phyloP scores from a whole-genome alignment of 1,140 invertebrate species.

The Aphelenchoides fujianensis region DNA sequence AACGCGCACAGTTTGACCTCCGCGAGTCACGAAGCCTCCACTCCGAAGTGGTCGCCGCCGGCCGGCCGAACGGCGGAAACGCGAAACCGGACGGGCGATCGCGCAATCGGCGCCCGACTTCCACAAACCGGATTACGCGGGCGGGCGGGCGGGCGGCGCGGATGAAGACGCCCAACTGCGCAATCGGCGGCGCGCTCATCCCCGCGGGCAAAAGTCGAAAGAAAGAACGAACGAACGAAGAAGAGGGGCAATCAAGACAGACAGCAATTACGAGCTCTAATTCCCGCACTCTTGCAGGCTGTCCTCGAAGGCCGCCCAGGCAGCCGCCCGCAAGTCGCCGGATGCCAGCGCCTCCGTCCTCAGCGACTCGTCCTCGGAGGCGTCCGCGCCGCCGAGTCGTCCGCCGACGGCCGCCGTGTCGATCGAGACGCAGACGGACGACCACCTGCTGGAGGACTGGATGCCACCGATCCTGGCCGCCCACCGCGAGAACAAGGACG shows the following conservation, averaged over 20 bases:
- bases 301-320: constrained; percentile 35
- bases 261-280: not conserved
- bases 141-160: not conserved
- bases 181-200: not conserved
- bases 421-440: constrained; percentile 30
- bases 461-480: not conserved
- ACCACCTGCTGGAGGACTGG: not conserved
- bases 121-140: not conserved
- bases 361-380: not conserved
- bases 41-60: too few relatives aligned
- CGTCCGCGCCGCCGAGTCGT: not conserved
- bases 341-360: not conserved
- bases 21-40: too few relatives aligned
- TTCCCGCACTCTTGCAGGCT: constrained; percentile 27
- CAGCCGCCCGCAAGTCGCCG: constrained; percentile 19
- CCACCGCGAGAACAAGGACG: not conserved
- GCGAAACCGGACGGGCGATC: not conserved
- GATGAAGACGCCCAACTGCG: not conserved
- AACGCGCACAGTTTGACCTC: too few relatives aligned
- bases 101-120: not conserved
- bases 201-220: not conserved
- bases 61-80: not conserved
- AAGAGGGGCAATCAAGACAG: not conserved
- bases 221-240: not conserved
- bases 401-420: constrained; percentile 15